Evolutionary conservation across 2,888 invertebrate species (phyloP).

Genomic region (Tuberolachnus salignus): DNA sequence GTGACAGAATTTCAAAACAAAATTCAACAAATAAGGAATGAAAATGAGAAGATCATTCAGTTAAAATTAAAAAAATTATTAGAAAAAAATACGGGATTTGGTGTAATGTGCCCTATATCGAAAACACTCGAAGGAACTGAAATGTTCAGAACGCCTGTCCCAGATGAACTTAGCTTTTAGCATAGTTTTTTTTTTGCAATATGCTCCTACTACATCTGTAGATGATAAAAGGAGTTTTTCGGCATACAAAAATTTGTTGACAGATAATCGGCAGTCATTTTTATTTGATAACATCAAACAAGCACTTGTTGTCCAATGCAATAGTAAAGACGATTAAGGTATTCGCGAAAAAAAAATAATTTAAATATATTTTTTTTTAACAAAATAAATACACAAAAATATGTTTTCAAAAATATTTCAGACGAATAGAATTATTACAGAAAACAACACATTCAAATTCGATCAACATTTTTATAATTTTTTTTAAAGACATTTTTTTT

Average conservation of each 20-base stretch:
- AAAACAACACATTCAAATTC: background rate
- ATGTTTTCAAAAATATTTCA: background rate
- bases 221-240: background rate
- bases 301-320: background rate
- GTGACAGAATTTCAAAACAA: too few relatives aligned
- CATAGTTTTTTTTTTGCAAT: background rate
- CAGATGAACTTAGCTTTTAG: background rate
- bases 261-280: background rate
- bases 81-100: background rate
- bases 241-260: background rate
- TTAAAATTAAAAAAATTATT: too few relatives aligned
- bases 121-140: background rate
- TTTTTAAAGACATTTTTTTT: background rate
- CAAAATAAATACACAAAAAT: background rate
- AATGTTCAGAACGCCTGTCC: background rate
- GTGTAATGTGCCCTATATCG: background rate
- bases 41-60: too few relatives aligned
- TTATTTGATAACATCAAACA: background rate
- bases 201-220: background rate
- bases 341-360: background rate
- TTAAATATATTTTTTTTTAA: background rate
- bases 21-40: too few relatives aligned
- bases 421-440: background rate
- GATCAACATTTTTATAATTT: background rate
- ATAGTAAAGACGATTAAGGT: background rate